Conservation (phyloP, 2,113 vertebrate species). For the Daphoenositta chrysoptera region DNA sequence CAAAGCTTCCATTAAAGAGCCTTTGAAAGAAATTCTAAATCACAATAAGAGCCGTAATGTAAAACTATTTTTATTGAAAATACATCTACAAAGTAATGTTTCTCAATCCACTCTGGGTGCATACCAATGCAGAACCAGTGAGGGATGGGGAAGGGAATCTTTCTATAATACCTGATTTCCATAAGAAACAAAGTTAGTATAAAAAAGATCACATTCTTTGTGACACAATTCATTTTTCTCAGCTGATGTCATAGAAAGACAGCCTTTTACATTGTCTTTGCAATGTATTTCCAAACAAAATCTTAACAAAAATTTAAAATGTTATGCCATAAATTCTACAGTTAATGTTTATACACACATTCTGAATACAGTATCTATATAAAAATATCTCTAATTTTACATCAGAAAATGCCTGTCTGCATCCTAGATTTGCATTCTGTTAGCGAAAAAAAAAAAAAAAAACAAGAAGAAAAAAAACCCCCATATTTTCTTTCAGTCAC, state of each 20-base stretch:
- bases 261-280: slow-evolving; percentile 61
- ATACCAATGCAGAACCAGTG: slow-evolving; percentile 50
- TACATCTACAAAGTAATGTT: slow-evolving; percentile 79
- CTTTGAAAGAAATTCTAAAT: slow-evolving; percentile 10
- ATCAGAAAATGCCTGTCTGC: slow-evolving; percentile 63
- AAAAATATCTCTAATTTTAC: slow-evolving; percentile 74
- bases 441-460: slow-evolving; percentile 57
- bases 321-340: slow-evolving; percentile 73
- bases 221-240: slow-evolving; percentile 58
- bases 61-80: slow-evolving; percentile 85
- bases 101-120: slow-evolving; percentile 61
- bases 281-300: slow-evolving; percentile 65
- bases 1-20: not conserved
- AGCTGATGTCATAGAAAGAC: slow-evolving; percentile 55
- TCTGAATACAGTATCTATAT: slow-evolving; percentile 74
- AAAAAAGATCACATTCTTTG: slow-evolving; percentile 61
- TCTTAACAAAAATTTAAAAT: slow-evolving; percentile 61
- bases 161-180: slow-evolving; percentile 69
- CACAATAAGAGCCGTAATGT: slow-evolving; percentile 57
- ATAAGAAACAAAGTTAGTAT: slow-evolving; percentile 76
- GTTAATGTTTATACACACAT: slow-evolving; percentile 75
- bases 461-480: slow-evolving; percentile 16
- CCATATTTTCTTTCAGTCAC: slow-evolving; percentile 36
- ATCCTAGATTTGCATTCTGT: slow-evolving; percentile 71
- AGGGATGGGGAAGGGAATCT: slow-evolving; percentile 41